Conservation (phyloP, 1,140 invertebrate genomes). For the Littorina saxatilis region DNA sequence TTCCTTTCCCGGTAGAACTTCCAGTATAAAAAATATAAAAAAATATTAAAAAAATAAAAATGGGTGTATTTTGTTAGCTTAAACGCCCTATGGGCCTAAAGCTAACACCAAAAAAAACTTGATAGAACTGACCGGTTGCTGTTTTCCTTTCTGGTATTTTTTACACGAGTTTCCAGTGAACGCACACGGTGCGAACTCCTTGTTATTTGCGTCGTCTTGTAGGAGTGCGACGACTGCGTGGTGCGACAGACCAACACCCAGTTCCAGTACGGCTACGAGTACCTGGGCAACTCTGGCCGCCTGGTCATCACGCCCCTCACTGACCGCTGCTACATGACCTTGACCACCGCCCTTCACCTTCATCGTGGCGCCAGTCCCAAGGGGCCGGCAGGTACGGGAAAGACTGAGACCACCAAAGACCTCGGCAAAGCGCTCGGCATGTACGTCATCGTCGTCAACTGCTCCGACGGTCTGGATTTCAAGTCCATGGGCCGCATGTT, state of each 20-base stretch:
- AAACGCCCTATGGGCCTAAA: too few relatives aligned
- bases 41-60: too few relatives aligned
- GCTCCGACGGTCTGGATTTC: constrained; percentile 98
- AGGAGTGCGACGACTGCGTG: constrained; percentile 73
- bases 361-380: constrained; percentile 82
- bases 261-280: constrained; percentile 76
- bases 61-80: too few relatives aligned
- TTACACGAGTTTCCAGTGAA: too few relatives aligned
- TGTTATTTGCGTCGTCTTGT: too few relatives aligned
- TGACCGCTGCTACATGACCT: constrained; percentile 80
- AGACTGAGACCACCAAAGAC: constrained; percentile 98
- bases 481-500: constrained; percentile 91
- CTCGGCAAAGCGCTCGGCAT: constrained; percentile 98
- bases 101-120: too few relatives aligned
- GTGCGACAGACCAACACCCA: constrained; percentile 74
- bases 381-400: constrained; percentile 81
- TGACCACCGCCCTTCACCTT: constrained; percentile 91
- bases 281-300: constrained; percentile 73
- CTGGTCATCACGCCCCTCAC: constrained; percentile 77
- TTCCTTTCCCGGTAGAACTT: too few relatives aligned
- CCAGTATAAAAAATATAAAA: too few relatives aligned
- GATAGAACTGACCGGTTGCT: too few relatives aligned
- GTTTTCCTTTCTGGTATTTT: too few relatives aligned
- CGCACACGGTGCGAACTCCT: too few relatives aligned
- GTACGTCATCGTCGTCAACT: constrained; percentile 98